A percentile compares a stretch with the other conserved stretches of the same genome.
These are phyloP conservation scores for Meloidogyne chitwoodi DNA, from an alignment of 1,140 invertebrate species.

Conservation along the genomic window DNA sequence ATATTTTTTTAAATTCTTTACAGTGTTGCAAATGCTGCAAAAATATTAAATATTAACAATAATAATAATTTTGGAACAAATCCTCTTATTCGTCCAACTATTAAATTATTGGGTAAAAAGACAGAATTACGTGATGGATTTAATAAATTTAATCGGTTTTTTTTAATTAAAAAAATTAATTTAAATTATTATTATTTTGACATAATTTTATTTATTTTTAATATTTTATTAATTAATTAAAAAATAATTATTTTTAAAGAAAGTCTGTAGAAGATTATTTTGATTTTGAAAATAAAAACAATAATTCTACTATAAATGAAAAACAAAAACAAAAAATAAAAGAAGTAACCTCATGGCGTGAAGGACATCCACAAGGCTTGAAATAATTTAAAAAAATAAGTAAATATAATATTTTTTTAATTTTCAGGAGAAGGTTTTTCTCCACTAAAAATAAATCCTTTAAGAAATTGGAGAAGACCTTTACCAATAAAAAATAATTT, in stretches of 20 bases:
- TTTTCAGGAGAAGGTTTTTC: slow-evolving; percentile 10
- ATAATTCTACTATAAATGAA: no score
- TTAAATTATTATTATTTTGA: neutral
- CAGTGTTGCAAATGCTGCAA: slow-evolving; percentile 4
- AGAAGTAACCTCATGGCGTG: slow-evolving; percentile 11
- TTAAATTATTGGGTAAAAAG: neutral
- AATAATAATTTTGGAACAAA: neutral
- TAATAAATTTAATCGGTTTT: slow-evolving; percentile 16
- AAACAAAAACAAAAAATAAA: neutral
- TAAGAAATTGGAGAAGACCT: neutral
- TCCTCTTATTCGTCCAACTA: neutral
- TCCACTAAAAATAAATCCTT: slow-evolving; percentile 18
- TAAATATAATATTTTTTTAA: neutral
- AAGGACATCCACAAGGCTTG: slow-evolving; percentile 17
- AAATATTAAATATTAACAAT: neutral
- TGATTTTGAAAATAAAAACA: neutral
- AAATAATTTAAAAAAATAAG: neutral
- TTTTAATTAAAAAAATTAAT: neutral
- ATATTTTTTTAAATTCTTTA: neutral
- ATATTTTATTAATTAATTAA: neutral
- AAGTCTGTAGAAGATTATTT: slow-evolving; percentile 1
- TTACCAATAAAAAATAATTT: neutral
- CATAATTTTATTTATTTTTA: no score
- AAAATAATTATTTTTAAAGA: neutral
- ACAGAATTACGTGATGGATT: slow-evolving; percentile 11